Evolutionary conservation across 2,113 vertebrate species (phyloP).

Genomic region (Corvus hawaiiensis): DNA sequence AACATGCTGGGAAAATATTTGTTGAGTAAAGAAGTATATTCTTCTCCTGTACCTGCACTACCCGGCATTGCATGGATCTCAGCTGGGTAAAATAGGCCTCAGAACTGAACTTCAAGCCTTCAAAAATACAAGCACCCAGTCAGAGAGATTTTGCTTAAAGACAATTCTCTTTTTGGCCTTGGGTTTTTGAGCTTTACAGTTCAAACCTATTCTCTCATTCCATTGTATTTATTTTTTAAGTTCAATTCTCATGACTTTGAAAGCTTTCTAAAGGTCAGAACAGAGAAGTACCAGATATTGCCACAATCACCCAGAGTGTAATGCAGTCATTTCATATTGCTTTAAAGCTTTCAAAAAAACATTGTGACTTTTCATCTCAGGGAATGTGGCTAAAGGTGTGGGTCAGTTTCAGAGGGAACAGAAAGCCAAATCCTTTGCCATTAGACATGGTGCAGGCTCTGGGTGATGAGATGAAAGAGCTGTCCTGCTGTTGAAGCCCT

Average conservation of each 20-base stretch:
- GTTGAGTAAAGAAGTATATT: not conserved
- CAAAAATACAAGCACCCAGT: not conserved
- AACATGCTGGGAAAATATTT: not conserved
- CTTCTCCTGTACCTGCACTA: not conserved
- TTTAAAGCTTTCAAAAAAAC: not conserved
- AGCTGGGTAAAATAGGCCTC: not conserved
- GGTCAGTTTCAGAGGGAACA: not conserved
- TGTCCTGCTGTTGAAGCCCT: not conserved
- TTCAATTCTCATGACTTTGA: not conserved
- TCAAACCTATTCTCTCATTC: not conserved
- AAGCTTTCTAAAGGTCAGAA: slow-evolving; percentile 36
- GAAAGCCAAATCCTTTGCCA: not conserved
- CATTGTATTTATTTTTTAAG: slow-evolving; percentile 10
- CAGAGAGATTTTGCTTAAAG: not conserved
- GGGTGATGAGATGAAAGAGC: not conserved
- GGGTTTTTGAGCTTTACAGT: not conserved
- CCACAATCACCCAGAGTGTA: not conserved
- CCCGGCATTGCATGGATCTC: not conserved
- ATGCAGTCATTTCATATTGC: not conserved
- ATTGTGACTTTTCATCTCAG: not conserved
- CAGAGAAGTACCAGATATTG: not conserved
- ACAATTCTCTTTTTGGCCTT: not conserved
- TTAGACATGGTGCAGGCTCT: not conserved
- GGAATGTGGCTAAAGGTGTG: not conserved
- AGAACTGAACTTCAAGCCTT: not conserved